phyloP scores from a whole-genome alignment of 2,888 invertebrate species.

The Caenorhabditis panamensis region DNA sequence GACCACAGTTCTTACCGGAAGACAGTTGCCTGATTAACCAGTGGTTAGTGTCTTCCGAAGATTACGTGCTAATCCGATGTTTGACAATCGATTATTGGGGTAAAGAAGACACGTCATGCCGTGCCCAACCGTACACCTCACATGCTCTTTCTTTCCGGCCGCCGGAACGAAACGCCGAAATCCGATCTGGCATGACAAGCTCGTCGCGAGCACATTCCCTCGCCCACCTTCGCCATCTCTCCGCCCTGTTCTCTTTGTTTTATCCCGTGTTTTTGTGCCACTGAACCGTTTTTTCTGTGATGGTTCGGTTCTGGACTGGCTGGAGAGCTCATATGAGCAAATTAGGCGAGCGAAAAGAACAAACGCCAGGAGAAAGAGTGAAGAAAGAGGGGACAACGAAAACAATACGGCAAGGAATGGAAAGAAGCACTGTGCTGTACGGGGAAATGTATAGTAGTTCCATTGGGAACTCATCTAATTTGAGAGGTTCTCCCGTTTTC shows the following conservation, averaged over 20 bases:
- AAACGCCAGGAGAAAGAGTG: background rate
- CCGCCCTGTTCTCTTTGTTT: conserved; percentile 45
- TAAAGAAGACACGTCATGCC: conserved; percentile 43
- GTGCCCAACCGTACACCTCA: conserved; percentile 19
- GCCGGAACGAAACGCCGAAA: conserved; percentile 46
- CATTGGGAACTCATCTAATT: background rate
- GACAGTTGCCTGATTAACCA: conserved; percentile 36
- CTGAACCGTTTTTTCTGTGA: conserved; percentile 37
- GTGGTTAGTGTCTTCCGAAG: conserved; percentile 48
- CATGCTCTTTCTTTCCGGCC: conserved; percentile 30
- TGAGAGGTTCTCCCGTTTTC: background rate
- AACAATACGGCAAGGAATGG: conserved; percentile 3
- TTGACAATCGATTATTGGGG: conserved; percentile 55
- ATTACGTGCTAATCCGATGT: conserved; percentile 55
- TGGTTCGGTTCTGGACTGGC: conserved; percentile 34
- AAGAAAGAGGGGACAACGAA: background rate
- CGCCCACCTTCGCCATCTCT: background rate
- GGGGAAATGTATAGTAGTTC: background rate
- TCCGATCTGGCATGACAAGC: conserved; percentile 61
- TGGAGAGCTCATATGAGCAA: conserved; percentile 53
- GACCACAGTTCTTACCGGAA: conserved; percentile 51
- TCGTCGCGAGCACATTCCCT: conserved; percentile 33
- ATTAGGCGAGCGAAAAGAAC: conserved; percentile 27
- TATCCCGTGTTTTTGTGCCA: conserved; percentile 49
- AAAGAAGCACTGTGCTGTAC: background rate